A percentile compares a stretch with the other conserved stretches of the same genome.
Evolutionary conservation across 2,113 vertebrate genomes (phyloP).

Genomic region (Gallinago media): DNA sequence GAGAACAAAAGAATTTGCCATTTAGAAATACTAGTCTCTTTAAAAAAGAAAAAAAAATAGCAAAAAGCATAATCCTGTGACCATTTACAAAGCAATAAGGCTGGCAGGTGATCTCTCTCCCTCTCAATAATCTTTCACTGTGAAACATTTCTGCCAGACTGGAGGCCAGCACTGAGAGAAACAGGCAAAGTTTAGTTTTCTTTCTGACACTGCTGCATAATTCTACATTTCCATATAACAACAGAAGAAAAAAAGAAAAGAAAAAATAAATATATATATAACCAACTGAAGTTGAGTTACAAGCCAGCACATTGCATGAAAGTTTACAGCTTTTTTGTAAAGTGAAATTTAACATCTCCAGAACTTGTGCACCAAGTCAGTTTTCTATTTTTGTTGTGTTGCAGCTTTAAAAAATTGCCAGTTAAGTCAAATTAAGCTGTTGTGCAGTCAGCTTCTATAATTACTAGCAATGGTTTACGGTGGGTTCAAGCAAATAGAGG

Average conservation of each 20-base stretch:
- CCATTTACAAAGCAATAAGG: not conserved
- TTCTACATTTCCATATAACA: not conserved
- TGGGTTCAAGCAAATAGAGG: conserved; percentile 73
- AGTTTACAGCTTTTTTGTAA: conserved; percentile 62
- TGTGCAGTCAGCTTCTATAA: conserved; percentile 76
- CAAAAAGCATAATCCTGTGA: not conserved
- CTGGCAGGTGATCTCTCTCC: not conserved
- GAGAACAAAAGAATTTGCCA: not conserved
- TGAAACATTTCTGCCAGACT: not conserved
- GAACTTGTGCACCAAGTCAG: conserved; percentile 28
- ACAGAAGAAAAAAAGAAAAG: not conserved
- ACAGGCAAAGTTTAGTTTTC: not conserved
- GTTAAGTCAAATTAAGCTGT: conserved; percentile 77
- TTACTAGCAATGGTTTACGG: conserved; percentile 79
- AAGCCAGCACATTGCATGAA: not conserved
- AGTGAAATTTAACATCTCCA: conserved; percentile 63
- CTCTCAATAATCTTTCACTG: not conserved
- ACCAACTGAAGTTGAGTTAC: not conserved
- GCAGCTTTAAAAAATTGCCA: conserved; percentile 71
- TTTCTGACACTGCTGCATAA: not conserved
- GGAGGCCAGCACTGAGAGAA: not conserved
- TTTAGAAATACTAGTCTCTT: not conserved
- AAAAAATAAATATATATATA: not conserved
- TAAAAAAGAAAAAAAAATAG: not conserved
- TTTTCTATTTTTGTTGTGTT: conserved; percentile 71